Conservation (phyloP, 2,113 vertebrate species). For the Mugil cephalus region DNA sequence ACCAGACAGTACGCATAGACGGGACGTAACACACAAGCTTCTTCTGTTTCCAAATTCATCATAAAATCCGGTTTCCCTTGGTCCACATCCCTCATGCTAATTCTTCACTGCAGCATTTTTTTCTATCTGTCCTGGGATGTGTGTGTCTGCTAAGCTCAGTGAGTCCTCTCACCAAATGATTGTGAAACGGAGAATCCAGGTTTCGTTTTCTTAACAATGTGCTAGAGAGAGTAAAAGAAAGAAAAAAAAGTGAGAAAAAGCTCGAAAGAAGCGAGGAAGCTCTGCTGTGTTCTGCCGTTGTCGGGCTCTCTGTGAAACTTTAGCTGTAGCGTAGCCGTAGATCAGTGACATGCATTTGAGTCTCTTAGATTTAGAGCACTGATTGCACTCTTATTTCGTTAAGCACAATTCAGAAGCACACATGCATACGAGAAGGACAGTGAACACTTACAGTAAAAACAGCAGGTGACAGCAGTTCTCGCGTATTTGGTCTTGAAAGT, state of each 20-base stretch:
- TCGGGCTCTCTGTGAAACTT: constrained; percentile 51
- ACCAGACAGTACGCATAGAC: background rate
- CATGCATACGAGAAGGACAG: constrained; percentile 18
- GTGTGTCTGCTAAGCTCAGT: constrained; percentile 7
- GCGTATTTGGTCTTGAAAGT: constrained; percentile 16
- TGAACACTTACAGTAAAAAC: constrained; percentile 13
- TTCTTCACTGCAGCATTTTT: background rate
- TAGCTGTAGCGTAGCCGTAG: constrained; percentile 61
- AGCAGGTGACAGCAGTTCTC: constrained; percentile 1
- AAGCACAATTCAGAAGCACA: constrained; percentile 83
- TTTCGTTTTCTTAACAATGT: constrained; percentile 14
- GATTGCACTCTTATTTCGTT: constrained; percentile 71
- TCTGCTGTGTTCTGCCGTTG: constrained; percentile 36
- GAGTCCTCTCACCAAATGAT: constrained; percentile 26
- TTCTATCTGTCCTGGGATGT: constrained; percentile 22
- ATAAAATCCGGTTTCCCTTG: constrained; percentile 12
- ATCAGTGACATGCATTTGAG: constrained; percentile 54
- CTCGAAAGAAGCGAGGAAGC: background rate
- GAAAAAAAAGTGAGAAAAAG: too few species aligned
- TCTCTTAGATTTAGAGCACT: constrained; percentile 64
- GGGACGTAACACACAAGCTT: background rate
- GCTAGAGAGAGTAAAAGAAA: background rate
- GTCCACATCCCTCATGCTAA: constrained; percentile 19
- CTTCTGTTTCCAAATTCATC: background rate
- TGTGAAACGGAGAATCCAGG: constrained; percentile 9